Evolutionary conservation across 92 coral and sea anemone genomes (phyloP).

Genomic region (Paramuricea clavata): DNA sequence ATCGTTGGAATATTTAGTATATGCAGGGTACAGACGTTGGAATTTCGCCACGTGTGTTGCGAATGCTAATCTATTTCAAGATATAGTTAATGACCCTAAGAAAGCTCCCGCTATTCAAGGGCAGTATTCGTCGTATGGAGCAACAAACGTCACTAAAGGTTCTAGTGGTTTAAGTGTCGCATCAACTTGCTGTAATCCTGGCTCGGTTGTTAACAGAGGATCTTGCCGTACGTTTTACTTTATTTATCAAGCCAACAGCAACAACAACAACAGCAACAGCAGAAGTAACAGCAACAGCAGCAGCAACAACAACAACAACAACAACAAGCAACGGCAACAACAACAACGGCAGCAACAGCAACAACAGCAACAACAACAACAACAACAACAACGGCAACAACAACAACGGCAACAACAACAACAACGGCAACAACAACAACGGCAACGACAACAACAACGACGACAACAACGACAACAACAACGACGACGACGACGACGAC

Average conservation of each 20-base stretch:
- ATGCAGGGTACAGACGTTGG: neutral
- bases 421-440: no score
- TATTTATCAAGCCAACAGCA: neutral
- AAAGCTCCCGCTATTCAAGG: constrained; percentile 37
- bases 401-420: no score
- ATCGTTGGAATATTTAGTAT: constrained; percentile 14
- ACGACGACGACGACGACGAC: no score
- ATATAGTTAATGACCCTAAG: constrained; percentile 15
- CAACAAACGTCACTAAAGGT: constrained; percentile 13
- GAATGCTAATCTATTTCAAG: constrained; percentile 19
- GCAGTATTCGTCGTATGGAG: constrained; percentile 12
- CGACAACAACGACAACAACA: neutral
- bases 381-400: no score
- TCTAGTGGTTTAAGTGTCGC: neutral
- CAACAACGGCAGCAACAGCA: no score
- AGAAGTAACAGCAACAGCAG: neutral
- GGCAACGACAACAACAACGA: no score
- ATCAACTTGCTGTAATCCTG: constrained; percentile 40
- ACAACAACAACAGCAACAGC: neutral
- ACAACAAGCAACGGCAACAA: no score
- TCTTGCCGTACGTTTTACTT: constrained; percentile 39
- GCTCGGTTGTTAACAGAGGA: constrained; percentile 18
- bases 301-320: no score
- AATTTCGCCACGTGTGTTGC: constrained; percentile 40
- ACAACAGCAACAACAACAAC: no score